These are phyloP conservation scores for Endotricha flammealis DNA, from an alignment of 2,888 invertebrate species.

Conservation along the genomic window DNA sequence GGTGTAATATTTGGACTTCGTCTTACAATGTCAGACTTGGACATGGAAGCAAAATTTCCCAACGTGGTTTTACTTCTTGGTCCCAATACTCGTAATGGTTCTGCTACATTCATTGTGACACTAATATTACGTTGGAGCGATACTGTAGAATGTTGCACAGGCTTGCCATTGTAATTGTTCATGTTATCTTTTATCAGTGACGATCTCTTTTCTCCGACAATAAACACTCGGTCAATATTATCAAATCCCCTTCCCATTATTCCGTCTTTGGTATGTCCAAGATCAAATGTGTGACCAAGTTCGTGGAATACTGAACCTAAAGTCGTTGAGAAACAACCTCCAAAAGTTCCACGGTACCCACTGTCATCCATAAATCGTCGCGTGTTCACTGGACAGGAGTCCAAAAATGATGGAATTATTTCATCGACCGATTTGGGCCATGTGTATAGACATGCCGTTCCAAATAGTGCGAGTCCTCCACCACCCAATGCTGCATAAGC, in stretches of 20 bases:
- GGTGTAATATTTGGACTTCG: conserved; percentile 73
- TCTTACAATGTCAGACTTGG: conserved; percentile 63
- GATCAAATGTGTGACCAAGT: conserved; percentile 94
- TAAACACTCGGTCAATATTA: conserved; percentile 87
- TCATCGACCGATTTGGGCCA: conserved; percentile 89
- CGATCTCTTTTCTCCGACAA: conserved; percentile 76
- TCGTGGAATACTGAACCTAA: conserved; percentile 95
- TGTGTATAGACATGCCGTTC: conserved; percentile 92
- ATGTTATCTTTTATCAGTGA: conserved; percentile 69
- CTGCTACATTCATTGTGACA: conserved; percentile 80
- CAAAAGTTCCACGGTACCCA: conserved; percentile 90
- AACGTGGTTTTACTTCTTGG: conserved; percentile 74
- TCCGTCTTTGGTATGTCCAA: conserved; percentile 93
- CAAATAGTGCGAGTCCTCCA: conserved; percentile 94
- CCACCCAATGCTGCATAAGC: conserved; percentile 95
- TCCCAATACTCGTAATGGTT: conserved; percentile 67
- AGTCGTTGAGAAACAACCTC: conserved; percentile 93
- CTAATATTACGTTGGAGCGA: conserved; percentile 79
- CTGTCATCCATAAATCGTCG: conserved; percentile 92
- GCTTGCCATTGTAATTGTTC: conserved; percentile 78
- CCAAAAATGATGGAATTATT: conserved; percentile 76
- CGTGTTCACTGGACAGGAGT: conserved; percentile 82
- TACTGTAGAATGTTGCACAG: conserved; percentile 80
- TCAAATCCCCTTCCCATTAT: conserved; percentile 96
- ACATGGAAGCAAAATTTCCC: conserved; percentile 71